Evolutionary conservation across 1,140 invertebrate genomes (phyloP), one percentile per base, ranked within the genome.

Genomic region (Temnothorax curvispinosus): DNA sequence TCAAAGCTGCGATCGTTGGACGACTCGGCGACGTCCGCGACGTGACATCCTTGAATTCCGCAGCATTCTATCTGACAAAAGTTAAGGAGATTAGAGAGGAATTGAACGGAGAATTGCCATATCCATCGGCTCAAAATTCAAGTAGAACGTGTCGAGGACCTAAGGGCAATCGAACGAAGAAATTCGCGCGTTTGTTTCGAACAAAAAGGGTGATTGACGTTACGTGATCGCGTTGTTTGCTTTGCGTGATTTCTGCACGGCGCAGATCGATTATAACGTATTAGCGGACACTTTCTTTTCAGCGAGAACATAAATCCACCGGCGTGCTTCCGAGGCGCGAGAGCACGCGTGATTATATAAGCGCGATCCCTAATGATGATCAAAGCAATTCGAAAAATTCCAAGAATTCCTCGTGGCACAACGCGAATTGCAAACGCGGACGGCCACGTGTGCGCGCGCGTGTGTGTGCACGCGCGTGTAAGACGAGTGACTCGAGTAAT

Each of bases 401-500:
- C 15, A 21, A 54, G 64, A 81, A 69, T 56, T 82, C 27, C 38
- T 47, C 32, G 64, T 38, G 11, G 78, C 15, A n/a, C 27, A 35
- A 47, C 38, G 9, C 65, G 9, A 58, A 8, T 47, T 21, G 65
- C 78, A 5, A n/a, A 47, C 1, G 41, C 41, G 58, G 18, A 9
- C 54, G 52, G 41, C 21, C 41, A 50, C 15, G 60, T 44, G 75
- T 32, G 56, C 41, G 75, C 3, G 35, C 15, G 38, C 32, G 32
- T 7, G 44, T 32, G 56, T 9, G 62, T 32, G 21, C 44, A 32
- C n/a, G n/a, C 41, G 32, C 67, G 67, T 38, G 35, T 35, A 35
- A 84, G 56, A 75, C 80, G 80, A 84, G 69, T 74, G 80, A 84
- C 69, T 84, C 52, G n/a, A 38, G 32, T 69, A 64, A 65, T 67